Evolutionary conservation across 2,113 vertebrate genomes (phyloP), one percentile per base, ranked within the genome.

Genomic region (Montifringilla adamsi): DNA sequence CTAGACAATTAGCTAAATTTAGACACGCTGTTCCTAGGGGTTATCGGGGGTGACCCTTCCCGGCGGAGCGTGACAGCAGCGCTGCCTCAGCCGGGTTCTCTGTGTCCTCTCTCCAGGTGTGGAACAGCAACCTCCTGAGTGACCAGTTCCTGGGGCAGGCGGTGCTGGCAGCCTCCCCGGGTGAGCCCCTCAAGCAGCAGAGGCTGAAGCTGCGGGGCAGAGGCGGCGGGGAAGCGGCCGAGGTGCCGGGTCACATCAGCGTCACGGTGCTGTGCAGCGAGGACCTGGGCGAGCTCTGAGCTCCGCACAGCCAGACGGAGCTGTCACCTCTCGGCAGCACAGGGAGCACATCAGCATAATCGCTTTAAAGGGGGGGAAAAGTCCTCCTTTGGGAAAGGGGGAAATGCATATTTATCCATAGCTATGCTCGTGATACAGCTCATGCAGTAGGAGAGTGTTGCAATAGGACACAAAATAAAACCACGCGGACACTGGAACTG

Each of bases 111-210:
- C 37, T 56, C 6, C 84, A 99, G 99, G 98, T 99, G 39, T 99
- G 99, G 99, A 98, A 98, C 97, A 98, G 98, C 82, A 98, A 97
- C 3, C 75, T 98, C 17, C 96, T 98, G 46, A 96, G 98, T 33
- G 98, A 99, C 93, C 97, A 97, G 87, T 98, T 99, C 64, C 96
- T 99, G 87, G 99, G 99, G 52, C 98, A 99, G 91, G 98, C 99
- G 33, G 97, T 98, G 80, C 91, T 99, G 94, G 88, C 98, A 13
- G 99, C 98, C 4, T 94, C 97, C 22, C 98, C 96, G 41, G 95
- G 89, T 4, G 98, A 99, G 93, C 92, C 95, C 82, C 43, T 78
- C 11, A 87, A 97, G 30, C 96, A 94, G 70, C 98, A 98, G 97
- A 97, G 53, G 90, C 98, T 99, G 75, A 97, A 97, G 97, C 98